Conservation (phyloP, 2,888 invertebrate species). For the Meghimatium bilineatum region DNA sequence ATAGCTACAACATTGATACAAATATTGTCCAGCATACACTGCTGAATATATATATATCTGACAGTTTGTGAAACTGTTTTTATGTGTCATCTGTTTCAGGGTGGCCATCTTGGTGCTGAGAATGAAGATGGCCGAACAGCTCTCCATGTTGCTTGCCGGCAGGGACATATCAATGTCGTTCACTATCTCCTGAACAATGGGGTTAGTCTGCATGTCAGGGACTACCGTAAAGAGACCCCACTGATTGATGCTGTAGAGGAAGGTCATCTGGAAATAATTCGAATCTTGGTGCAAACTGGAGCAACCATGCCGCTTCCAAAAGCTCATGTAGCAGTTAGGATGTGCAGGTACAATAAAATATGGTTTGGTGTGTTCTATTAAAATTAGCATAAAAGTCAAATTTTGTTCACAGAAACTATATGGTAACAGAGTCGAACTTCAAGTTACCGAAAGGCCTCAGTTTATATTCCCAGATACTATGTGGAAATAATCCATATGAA, state of each 20-base stretch:
- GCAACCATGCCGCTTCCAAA: conserved; percentile 83
- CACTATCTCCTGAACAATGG: conserved; percentile 87
- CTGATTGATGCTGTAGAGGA: conserved; percentile 82
- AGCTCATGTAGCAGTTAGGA: conserved; percentile 82
- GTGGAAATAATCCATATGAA: too few relatives aligned
- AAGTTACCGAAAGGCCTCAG: too few relatives aligned
- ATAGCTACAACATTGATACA: too few relatives aligned
- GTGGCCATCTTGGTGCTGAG: conserved; percentile 85
- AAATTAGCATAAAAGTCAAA: too few relatives aligned
- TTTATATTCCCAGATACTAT: too few relatives aligned
- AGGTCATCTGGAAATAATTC: conserved; percentile 79
- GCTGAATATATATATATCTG: too few relatives aligned
- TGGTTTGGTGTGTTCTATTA: too few relatives aligned
- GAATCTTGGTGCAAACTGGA: conserved; percentile 84
- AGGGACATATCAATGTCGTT: conserved; percentile 84
- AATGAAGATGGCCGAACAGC: conserved; percentile 88
- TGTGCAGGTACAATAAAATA: conserved; percentile 79
- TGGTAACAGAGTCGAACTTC: too few relatives aligned
- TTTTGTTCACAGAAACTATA: too few relatives aligned
- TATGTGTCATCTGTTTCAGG: conserved; percentile 75
- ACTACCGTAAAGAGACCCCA: conserved; percentile 78
- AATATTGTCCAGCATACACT: too few relatives aligned
- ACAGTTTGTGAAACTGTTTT: too few relatives aligned
- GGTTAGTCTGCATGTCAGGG: conserved; percentile 88
- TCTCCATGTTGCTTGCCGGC: conserved; percentile 87